Conservation (phyloP, 92 coral and sea anemone species). For the Zoanthus solanderi region DNA sequence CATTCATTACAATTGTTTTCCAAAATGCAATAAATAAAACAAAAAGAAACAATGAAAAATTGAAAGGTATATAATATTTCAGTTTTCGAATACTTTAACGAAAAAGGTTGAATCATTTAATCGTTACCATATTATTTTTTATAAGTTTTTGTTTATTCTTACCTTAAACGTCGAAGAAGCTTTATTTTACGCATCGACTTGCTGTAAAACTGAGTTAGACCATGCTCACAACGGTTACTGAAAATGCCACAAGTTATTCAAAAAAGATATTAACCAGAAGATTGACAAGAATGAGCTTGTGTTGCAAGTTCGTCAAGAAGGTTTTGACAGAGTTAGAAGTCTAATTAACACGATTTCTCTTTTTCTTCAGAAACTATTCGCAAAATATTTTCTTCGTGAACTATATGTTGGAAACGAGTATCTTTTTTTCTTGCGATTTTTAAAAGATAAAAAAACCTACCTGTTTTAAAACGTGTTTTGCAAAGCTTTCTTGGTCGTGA, state of each 20-base stretch:
- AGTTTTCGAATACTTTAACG: no score
- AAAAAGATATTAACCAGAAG: not conserved
- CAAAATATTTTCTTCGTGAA: not conserved
- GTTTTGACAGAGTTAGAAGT: not conserved
- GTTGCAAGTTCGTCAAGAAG: no score
- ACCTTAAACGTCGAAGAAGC: slow-evolving; percentile 19
- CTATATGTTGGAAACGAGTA: not conserved
- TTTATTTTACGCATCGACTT: slow-evolving; percentile 21
- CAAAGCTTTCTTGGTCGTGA: not conserved
- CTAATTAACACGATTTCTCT: no score
- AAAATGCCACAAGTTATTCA: not conserved
- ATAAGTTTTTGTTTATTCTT: not conserved
- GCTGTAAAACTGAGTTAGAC: not conserved
- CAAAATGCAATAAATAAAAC: no score
- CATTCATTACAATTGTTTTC: no score
- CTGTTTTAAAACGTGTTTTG: not conserved
- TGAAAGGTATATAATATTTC: no score
- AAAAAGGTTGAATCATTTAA: no score
- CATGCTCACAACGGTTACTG: not conserved
- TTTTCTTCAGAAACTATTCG: no score
- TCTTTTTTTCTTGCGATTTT: not conserved
- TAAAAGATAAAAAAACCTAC: not conserved
- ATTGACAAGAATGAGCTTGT: not conserved
- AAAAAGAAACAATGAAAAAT: no score
- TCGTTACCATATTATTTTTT: no score